phyloP scores from a whole-genome alignment of 2,113 vertebrate genomes.

The Pseudorectes ferrugineus region DNA sequence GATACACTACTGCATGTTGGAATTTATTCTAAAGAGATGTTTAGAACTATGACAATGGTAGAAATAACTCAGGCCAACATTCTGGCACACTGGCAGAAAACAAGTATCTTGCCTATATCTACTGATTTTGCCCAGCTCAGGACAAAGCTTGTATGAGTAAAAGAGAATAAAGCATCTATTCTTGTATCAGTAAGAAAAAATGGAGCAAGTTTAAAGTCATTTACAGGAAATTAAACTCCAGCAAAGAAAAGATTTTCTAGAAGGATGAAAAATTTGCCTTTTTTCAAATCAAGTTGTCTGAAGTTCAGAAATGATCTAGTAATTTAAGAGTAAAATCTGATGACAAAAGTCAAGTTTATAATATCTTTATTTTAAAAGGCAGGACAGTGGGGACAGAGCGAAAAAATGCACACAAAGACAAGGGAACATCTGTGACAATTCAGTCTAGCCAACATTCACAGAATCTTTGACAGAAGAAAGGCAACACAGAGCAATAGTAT shows the following conservation, averaged over 20 bases:
- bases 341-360: slow-evolving; percentile 59
- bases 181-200: not conserved
- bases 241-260: not conserved
- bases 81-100: not conserved
- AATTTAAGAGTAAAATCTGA: slow-evolving; percentile 56
- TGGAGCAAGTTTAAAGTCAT: not conserved
- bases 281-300: not conserved
- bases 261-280: not conserved
- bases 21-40: not conserved
- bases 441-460: slow-evolving; percentile 44
- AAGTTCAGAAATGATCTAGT: not conserved
- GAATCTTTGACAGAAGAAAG: slow-evolving; percentile 53
- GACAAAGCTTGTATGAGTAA: not conserved
- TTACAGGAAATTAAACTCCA: not conserved
- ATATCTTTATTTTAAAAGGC: slow-evolving; percentile 53
- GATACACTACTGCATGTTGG: not conserved
- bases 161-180: not conserved
- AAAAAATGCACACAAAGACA: slow-evolving; percentile 54
- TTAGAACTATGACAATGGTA: not conserved
- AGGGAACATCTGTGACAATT: slow-evolving; percentile 54
- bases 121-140: not conserved
- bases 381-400: slow-evolving; percentile 22
- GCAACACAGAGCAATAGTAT: slow-evolving; percentile 48
- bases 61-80: not conserved
- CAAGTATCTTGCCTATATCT: not conserved